These are phyloP conservation scores for Neodiprion fabricii DNA, from an alignment of 1,140 invertebrate species.

Conservation along the genomic window DNA sequence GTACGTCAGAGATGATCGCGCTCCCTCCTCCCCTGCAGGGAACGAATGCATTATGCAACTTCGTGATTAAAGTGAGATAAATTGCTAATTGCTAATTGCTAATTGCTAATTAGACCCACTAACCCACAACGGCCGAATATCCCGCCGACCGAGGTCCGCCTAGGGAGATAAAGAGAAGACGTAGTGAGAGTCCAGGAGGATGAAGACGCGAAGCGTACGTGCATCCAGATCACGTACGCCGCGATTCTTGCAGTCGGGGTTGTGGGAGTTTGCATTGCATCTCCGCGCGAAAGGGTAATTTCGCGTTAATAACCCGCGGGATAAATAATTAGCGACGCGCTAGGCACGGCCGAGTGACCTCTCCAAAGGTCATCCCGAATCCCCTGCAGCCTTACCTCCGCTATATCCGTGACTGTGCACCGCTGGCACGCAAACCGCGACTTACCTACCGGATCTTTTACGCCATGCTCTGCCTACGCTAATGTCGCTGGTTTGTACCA, in stretches of 20 bases:
- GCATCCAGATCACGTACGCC: background rate
- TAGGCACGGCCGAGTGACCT: background rate
- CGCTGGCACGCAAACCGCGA: background rate
- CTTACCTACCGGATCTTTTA: background rate
- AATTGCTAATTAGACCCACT: slow-evolving; percentile 55
- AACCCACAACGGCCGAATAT: slow-evolving; percentile 32
- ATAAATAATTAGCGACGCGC: slow-evolving; percentile 1
- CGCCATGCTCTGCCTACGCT: background rate
- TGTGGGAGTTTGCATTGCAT: background rate
- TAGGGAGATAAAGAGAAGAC: background rate
- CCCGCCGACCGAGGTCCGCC: background rate
- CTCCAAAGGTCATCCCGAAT: background rate
- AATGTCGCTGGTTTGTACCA: background rate
- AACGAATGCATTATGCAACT: background rate
- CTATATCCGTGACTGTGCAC: background rate
- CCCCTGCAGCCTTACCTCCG: background rate
- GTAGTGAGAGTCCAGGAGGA: background rate
- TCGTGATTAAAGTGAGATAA: slow-evolving; percentile 41
- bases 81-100: slow-evolving; percentile 53
- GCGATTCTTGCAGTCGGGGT: background rate
- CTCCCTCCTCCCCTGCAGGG: background rate
- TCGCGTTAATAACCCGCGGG: background rate
- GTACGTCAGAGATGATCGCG: background rate
- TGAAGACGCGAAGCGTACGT: no score
- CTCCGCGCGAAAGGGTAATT: background rate